A percentile compares a stretch with the other conserved stretches of the same genome.
Conservation (phyloP, 2,888 invertebrate species). For the Xanthorhoe spadicearia region DNA sequence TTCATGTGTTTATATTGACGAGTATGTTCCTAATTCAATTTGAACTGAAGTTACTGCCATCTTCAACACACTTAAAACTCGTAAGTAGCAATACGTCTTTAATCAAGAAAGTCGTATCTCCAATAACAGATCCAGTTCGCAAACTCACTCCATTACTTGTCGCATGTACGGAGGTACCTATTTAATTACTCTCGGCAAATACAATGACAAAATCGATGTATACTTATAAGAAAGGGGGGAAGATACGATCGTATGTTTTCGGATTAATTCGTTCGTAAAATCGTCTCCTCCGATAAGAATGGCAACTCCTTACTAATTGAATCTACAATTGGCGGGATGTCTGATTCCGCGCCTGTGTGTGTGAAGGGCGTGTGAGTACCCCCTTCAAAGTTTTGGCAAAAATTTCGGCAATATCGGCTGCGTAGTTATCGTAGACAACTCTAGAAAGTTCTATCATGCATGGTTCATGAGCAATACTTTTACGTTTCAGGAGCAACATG, state of each 20-base stretch:
- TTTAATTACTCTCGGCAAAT: constrained; percentile 80
- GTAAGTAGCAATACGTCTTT: constrained; percentile 33
- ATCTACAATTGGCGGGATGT: constrained; percentile 83
- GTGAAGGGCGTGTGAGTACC: constrained; percentile 58
- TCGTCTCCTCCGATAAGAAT: constrained; percentile 84
- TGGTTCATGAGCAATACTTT: constrained; percentile 34
- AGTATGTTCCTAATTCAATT: constrained; percentile 39
- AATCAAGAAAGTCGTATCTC: constrained; percentile 39
- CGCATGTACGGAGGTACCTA: constrained; percentile 69
- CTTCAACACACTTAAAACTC: constrained; percentile 38
- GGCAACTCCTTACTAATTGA: constrained; percentile 84
- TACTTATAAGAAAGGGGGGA: constrained; percentile 68
- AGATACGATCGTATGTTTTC: constrained; percentile 83
- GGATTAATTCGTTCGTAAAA: constrained; percentile 85
- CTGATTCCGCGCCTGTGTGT: constrained; percentile 74
- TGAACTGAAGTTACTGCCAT: constrained; percentile 37
- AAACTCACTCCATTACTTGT: constrained; percentile 45
- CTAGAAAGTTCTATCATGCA: constrained; percentile 41
- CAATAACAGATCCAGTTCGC: constrained; percentile 40
- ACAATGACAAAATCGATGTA: constrained; percentile 73
- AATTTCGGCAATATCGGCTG: constrained; percentile 55
- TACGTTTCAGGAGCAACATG: constrained; percentile 25
- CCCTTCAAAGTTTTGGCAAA: constrained; percentile 54
- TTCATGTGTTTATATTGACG: not conserved
- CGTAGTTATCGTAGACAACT: constrained; percentile 41